These are phyloP conservation scores for Epinotia demarniana DNA, from an alignment of 2,888 invertebrate species.

Conservation along the genomic window DNA sequence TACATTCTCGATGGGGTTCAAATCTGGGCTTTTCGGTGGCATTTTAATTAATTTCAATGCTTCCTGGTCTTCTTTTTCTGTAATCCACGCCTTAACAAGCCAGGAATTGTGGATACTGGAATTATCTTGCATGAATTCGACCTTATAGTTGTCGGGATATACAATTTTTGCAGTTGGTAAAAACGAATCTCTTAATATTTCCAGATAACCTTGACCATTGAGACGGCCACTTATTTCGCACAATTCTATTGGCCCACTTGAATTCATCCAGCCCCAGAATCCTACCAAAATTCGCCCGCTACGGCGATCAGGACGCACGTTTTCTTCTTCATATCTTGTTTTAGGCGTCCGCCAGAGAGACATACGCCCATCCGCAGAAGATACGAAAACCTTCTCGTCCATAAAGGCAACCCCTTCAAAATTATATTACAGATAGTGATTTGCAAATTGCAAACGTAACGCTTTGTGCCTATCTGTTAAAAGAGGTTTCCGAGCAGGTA, in stretches of 20 bases:
- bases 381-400: constrained; percentile 43
- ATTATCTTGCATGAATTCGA: constrained; percentile 31
- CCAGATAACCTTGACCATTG: not conserved
- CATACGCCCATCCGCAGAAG: constrained; percentile 39
- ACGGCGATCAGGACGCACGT: not conserved
- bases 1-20: constrained; percentile 25
- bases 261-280: constrained; percentile 11
- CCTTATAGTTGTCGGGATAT: constrained; percentile 15
- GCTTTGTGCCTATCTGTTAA: constrained; percentile 38
- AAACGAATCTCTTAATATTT: constrained; percentile 24
- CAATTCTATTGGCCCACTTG: constrained; percentile 11
- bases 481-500: constrained; percentile 40
- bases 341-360: constrained; percentile 30
- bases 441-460: constrained; percentile 36
- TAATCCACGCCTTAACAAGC: constrained; percentile 31
- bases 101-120: constrained; percentile 15
- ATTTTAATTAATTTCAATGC: constrained; percentile 20
- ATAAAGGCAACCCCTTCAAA: constrained; percentile 39
- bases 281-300: constrained; percentile 8
- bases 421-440: constrained; percentile 36
- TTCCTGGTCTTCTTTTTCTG: constrained; percentile 8
- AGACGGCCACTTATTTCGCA: constrained; percentile 6
- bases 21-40: constrained; percentile 24
- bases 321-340: constrained; percentile 9
- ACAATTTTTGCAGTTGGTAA: constrained; percentile 27